Evolutionary conservation across 2,797 vertebrate species (phyloP), one percentile per base, ranked within the genome.

Genomic region (Xiphophorus birchmanni): DNA sequence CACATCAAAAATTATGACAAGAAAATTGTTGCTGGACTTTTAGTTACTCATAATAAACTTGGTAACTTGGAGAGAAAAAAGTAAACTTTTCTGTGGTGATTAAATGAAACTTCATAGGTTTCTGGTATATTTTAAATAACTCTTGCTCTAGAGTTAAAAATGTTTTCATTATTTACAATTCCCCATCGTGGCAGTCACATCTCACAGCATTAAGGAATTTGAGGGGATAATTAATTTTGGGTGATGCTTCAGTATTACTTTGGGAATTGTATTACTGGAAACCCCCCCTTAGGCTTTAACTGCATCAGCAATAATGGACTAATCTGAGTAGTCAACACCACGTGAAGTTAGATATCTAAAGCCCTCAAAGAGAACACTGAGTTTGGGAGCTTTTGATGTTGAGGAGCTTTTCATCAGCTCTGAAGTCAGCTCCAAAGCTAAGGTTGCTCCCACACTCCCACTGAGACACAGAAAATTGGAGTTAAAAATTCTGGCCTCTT

Each of bases 401-500:
- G 60, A 86, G 75, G 73, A 78, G 83, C 74, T 82, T 80, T 83
- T 84, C 74, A 81, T 78, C 23, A 10, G 75, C 35, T 42, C 72
- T 17, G 6, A 76, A 82, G 72, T 82, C 75, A 71, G 12, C 79
- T 73, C 37, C 45, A 35, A n/a, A n/a, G 32, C 81, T n/a, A 21
- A 60, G 42, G 69, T 67, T 79, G 75, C 71, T 79, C 80, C 77
- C 21, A 10, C 72, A 75, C 65, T 86, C 37, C 50, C 54, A 5
- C 42, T 65, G 80, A 82, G 77, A 85, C 45, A 23, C 37, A 52
- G 77, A 56, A 85, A 83, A 80, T 63, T 80, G 35, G 52, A 54
- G 81, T 63, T 77, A 69, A 78, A 80, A 84, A 82, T 86, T 40
- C 77, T 82, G 58, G 23, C 78, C 45, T 80, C 54, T 54, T 82